Evolutionary conservation across 64 coral and sea anemone genomes (phyloP), one percentile per base, ranked within the genome.

Genomic region (Stichodactyla helianthus): DNA sequence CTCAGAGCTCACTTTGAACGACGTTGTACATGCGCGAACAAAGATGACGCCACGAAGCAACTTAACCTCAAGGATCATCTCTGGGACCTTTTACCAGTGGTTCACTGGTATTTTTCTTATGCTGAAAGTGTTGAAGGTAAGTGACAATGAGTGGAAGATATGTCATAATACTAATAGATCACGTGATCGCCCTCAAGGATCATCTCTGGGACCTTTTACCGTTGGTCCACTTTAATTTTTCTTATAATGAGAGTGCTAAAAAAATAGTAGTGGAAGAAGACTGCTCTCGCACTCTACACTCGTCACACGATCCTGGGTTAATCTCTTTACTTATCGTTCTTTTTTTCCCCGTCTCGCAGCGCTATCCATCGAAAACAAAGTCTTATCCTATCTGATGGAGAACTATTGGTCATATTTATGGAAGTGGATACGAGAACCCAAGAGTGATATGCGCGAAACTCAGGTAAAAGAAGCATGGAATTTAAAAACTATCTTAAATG

Each of bases 1-100:
- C 26, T 90, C 16, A 23, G 89, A 51, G 77, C 26, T 13, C 89
- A 90, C 77, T 90, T 90, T 90, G 89, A 90, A 60, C 27, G 10
- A n/a, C 67, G 89, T 6, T 90, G 89, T 35, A 77, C 77, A 71
- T 16, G 6, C 52, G 54, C 15, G 5, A 85, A 13, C 50, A 16
- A 82, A 65, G 4, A 53, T 50, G 31, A 70, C 8, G 82, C 6
- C 63, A 20, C 9, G 0, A 17, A 20, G 8, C 63, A 68, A 22
- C 19, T 68, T 5, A 20, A n/a, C 19, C 63, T 68, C n/a, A 23
- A 22, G 5, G 63, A 68, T 23, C 63, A 68, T 23, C n/a, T 20
- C 19, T 68, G 18, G 18, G 63, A 68, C 19, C 63, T 68, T 5
- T 68, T 68, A 68, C 63, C 63, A 6, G 63, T 68, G n/a, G 19